Base-by-base conservation (phyloP, 2,113 vertebrate genomes). In the Microcebus murinus region DNA sequence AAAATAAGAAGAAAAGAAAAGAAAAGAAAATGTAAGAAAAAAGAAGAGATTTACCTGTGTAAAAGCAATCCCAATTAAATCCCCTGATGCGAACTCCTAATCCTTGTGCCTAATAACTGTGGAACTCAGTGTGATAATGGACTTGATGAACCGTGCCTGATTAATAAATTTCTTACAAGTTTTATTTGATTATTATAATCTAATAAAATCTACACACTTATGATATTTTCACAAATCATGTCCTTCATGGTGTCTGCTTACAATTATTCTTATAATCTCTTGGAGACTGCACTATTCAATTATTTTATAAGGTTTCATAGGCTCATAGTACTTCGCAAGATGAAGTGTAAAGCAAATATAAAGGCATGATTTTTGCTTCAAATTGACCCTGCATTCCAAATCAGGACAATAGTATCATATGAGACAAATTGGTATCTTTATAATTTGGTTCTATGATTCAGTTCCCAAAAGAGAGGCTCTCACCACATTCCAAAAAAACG, bases 151-250 rank as follows among this genome's bases (percentile, higher is more conserved):
- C 18, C 12, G 3, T 81, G 52, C 39, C 71, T 87, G 68, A 87
- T 90, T n/a, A 91, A 87, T 73, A 91, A 6, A 67, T 86, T 67
- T 55, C 39, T 90, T 90, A 77, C 87, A 87, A n/a, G 59, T 73
- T 91, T 89, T 80, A 93, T 83, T 87, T 93, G 68, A 90, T 90
- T 92, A 92, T 76, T 90, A 90, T 29, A 88, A 90, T 85, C 57
- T 87, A 90, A 79, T 50, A 82, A 79, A 61, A 81, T 59, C 48
- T 80, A 85, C 6, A 29, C 52, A 85, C 63, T 76, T 81, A 65
- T 1, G 11, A 55, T 50, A 52, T 73, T 95, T 94, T 90, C 82
- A 83, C 55, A 95, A 94, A 82, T 79, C 57, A 17, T 83, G 52
- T 52, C 59, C n/a, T 89, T 95, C 29, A n/a, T 0, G 5, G 50